Evolutionary conservation across 2,113 vertebrate genomes (phyloP).

Genomic region (Scomber colias): DNA sequence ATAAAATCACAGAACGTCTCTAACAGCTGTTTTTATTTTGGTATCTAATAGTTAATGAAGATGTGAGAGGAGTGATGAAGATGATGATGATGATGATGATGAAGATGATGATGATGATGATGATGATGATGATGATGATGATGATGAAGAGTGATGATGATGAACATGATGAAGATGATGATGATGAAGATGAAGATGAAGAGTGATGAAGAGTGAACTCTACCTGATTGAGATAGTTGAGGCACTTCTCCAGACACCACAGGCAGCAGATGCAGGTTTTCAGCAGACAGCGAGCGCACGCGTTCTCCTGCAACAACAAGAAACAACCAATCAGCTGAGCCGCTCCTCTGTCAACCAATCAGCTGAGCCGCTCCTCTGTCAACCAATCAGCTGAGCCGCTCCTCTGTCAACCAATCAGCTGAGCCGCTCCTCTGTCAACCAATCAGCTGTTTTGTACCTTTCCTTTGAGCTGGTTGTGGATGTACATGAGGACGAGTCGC

Average conservation of each 20-base stretch:
- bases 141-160: background rate
- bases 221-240: conserved; percentile 99
- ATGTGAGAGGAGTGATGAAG: too few species aligned
- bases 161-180: too few species aligned
- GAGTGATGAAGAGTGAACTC: background rate
- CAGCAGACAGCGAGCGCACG: conserved; percentile 94
- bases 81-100: background rate
- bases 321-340: background rate
- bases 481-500: conserved; percentile 95
- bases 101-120: background rate
- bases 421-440: too few species aligned
- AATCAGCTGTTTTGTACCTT: conserved; percentile 87
- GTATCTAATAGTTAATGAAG: too few species aligned
- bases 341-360: too few species aligned
- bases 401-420: too few species aligned
- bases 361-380: too few species aligned
- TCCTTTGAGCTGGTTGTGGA: conserved; percentile 97
- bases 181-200: background rate
- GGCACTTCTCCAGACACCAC: conserved; percentile 99
- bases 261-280: conserved; percentile 98
- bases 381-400: too few species aligned
- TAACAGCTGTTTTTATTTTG: too few species aligned
- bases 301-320: conserved; percentile 89
- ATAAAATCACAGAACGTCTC: too few species aligned
- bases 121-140: background rate